phyloP scores from a whole-genome alignment of 2,888 invertebrate genomes.

The Brenthis hecate region DNA sequence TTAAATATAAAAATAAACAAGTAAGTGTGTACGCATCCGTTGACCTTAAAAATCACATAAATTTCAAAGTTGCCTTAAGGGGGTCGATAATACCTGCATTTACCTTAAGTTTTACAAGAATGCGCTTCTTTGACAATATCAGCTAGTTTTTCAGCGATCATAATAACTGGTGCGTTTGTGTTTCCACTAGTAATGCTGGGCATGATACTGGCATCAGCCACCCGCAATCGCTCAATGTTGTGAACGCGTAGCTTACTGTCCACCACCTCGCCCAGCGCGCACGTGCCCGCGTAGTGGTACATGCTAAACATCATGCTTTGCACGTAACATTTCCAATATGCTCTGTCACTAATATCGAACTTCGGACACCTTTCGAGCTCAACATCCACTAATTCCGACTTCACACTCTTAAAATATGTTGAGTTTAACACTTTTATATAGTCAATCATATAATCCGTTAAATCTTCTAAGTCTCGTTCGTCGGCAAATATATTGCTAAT shows the following conservation, averaged over 20 bases:
- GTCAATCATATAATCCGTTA: slow-evolving; percentile 46
- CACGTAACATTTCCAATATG: slow-evolving; percentile 83
- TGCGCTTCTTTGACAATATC: slow-evolving; percentile 40
- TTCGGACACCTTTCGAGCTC: slow-evolving; percentile 68
- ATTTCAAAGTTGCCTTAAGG: too few species aligned
- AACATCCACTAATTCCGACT: slow-evolving; percentile 45
- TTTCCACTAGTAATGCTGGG: slow-evolving; percentile 47
- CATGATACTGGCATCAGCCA: slow-evolving; percentile 48
- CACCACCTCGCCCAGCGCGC: slow-evolving; percentile 46
- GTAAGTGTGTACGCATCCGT: too few species aligned
- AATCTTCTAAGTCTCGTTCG: slow-evolving; percentile 47
- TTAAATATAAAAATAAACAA: too few species aligned
- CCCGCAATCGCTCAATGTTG: slow-evolving; percentile 44
- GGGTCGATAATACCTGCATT: too few species aligned
- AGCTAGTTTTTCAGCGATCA: slow-evolving; percentile 47
- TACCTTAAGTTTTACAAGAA: neutral
- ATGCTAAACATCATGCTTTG: slow-evolving; percentile 76
- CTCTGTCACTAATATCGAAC: slow-evolving; percentile 83
- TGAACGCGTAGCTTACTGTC: slow-evolving; percentile 45
- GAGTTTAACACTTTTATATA: slow-evolving; percentile 48
- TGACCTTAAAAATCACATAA: too few species aligned
- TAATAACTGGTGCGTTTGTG: slow-evolving; percentile 45
- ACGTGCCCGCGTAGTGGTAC: slow-evolving; percentile 76
- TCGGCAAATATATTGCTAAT: slow-evolving; percentile 43
- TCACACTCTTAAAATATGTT: slow-evolving; percentile 46